Conservation (phyloP, 2,797 vertebrate genomes). For the Tiaroga cobitis region DNA sequence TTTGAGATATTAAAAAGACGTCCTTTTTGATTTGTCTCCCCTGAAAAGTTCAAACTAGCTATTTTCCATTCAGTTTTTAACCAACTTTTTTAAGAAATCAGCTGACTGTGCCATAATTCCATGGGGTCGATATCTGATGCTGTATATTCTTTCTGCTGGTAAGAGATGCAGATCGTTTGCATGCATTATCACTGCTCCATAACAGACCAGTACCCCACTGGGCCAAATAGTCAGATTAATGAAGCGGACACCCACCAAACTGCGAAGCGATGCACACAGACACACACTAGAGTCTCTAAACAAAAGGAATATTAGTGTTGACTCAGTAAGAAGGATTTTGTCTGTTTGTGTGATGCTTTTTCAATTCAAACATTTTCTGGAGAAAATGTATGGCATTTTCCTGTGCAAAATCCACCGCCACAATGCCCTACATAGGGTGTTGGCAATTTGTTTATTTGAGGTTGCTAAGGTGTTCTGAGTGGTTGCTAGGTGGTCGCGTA, state of each 20-base stretch:
- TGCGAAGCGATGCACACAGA: conserved; percentile 64
- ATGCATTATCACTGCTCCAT: conserved; percentile 79
- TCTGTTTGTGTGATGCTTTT: conserved; percentile 14
- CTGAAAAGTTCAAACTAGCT: not conserved
- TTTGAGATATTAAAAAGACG: not conserved
- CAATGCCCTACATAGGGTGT: not conserved
- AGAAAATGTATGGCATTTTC: not conserved
- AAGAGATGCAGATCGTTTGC: conserved; percentile 79
- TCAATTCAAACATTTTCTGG: not conserved
- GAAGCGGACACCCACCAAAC: conserved; percentile 71
- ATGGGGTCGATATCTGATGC: conserved; percentile 29
- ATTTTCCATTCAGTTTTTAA: conserved; percentile 2
- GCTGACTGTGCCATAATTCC: conserved; percentile 11
- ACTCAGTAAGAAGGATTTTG: not conserved
- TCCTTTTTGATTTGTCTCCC: not conserved
- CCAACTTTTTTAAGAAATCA: not conserved
- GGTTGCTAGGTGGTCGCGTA: not conserved
- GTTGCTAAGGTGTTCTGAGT: not conserved
- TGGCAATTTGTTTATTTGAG: not conserved
- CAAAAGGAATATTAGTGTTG: conserved; percentile 4
- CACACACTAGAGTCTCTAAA: conserved; percentile 10
- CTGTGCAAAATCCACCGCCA: not conserved
- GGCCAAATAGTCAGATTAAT: conserved; percentile 79
- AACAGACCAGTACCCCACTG: conserved; percentile 76
- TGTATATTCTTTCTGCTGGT: conserved; percentile 79